A percentile compares a stretch with the other conserved stretches of the same genome.
phyloP scores from a whole-genome alignment of 2,888 invertebrate genomes.

The Drosophila buzzatii region DNA sequence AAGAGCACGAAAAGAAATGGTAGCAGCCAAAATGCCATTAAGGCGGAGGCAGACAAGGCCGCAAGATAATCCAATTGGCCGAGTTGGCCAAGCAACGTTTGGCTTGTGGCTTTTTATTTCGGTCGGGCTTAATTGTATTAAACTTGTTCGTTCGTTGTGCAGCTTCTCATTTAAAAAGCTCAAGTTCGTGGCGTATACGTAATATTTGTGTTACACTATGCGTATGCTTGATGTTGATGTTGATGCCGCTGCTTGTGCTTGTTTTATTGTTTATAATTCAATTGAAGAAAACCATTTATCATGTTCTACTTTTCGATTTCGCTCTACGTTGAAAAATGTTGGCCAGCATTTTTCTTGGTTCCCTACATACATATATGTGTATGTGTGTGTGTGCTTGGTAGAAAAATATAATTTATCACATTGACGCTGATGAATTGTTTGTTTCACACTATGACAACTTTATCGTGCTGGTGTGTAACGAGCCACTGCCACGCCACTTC shows the following conservation, averaged over 20 bases:
- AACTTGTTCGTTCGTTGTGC: not conserved
- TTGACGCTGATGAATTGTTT: constrained; percentile 80
- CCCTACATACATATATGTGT: not conserved
- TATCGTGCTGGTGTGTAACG: constrained; percentile 56
- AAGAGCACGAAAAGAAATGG: not conserved
- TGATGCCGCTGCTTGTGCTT: constrained; percentile 23
- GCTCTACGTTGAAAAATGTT: constrained; percentile 57
- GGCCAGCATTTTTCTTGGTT: constrained; percentile 52
- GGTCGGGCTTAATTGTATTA: constrained; percentile 46
- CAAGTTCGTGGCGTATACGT: constrained; percentile 39
- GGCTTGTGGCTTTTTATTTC: constrained; percentile 24
- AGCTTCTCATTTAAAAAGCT: not conserved
- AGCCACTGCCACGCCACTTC: constrained; percentile 7
- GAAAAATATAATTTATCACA: constrained; percentile 77
- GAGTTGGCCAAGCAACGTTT: constrained; percentile 37
- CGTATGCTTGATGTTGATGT: constrained; percentile 49
- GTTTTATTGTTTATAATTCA: constrained; percentile 72
- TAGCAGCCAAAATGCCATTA: constrained; percentile 44
- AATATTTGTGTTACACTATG: constrained; percentile 22
- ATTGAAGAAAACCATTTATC: constrained; percentile 71
- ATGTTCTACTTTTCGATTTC: constrained; percentile 64
- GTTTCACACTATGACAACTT: constrained; percentile 79
- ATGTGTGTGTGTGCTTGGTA: constrained; percentile 37
- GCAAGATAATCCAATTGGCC: constrained; percentile 58
- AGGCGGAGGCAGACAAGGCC: constrained; percentile 33